Evolutionary conservation across 2,888 invertebrate genomes (phyloP), one percentile per base, ranked within the genome.

Genomic region (Alviniconcha strummeri): DNA sequence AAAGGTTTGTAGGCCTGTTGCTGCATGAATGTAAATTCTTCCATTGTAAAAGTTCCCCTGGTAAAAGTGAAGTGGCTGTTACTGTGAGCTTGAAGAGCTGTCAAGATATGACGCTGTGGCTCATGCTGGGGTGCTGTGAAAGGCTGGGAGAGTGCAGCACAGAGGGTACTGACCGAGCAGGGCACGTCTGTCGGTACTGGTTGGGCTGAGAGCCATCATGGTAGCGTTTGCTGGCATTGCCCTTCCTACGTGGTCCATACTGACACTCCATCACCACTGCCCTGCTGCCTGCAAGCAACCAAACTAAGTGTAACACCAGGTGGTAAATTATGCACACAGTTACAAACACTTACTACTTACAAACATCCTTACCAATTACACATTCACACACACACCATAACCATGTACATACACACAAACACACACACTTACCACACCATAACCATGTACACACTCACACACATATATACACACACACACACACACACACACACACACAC

Each of bases 261-360:
- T 93, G 93, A 85, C 94, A 94, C 83, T 94, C 94, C 92, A 93
- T 92, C 15, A 93, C 93, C n/a, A 93, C 90, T 17, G 94, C 94
- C 83, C 94, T 86, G 85, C 93, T 93, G 36, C 93, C 93, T 92
- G 84, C 15, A 78, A 64, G 55, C n/a, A 69, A 6, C 17, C n/a
- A 5, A 15, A 69, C 1, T 69, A 69, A 15, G 17, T 69, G 69
- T n/a, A 69, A n/a, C 64, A 64, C 64, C 11, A 64, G 15, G 15
- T 64, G 15, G 15, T 64, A 64, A 64, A 64, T 64, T 64, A 15
- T 64, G 9, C 64, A 13, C 11, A 64, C 15, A 64, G 4, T 64
- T 9, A 9, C 15, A 64, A 13, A 13, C 64, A 13, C 64, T 64
- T 13, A 64, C 9, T 64, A 13, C 64, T 13, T 64, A 13, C 4